Conservation (phyloP, 2,113 vertebrate species). For the Pantherophis guttatus region DNA sequence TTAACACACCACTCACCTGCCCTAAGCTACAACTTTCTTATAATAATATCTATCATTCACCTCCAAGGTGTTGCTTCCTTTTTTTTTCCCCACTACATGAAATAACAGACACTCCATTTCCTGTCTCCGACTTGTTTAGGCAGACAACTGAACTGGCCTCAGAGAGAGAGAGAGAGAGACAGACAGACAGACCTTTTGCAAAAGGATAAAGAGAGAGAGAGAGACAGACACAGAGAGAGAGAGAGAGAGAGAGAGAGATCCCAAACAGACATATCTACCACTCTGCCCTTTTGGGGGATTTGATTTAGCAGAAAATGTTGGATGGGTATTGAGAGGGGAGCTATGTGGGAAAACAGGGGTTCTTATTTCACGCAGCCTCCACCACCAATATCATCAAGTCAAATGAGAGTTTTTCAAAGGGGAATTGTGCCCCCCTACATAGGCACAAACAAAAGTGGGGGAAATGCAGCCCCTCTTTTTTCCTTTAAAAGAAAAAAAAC, state of each 20-base stretch:
- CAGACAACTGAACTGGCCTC: constrained; percentile 47
- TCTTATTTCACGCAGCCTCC: not conserved
- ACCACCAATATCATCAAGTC: not conserved
- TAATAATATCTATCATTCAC: constrained; percentile 81
- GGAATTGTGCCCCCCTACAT: not conserved
- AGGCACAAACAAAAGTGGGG: not conserved
- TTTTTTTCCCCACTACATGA: constrained; percentile 57
- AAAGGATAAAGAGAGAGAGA: not conserved
- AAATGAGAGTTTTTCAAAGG: not conserved
- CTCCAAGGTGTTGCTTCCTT: constrained; percentile 72
- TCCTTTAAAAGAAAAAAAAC: not conserved
- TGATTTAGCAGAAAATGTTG: not conserved
- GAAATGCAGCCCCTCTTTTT: not conserved
- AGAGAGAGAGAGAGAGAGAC: not conserved
- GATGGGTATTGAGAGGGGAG: not conserved
- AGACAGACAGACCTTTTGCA: not conserved
- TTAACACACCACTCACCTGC: constrained; percentile 82
- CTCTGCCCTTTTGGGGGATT: not conserved
- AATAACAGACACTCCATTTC: constrained; percentile 68
- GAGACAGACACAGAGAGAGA: not conserved
- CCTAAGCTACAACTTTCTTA: constrained; percentile 78
- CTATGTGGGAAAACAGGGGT: not conserved
- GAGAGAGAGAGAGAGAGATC: constrained; percentile 46
- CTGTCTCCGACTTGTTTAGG: constrained; percentile 50
- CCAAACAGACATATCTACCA: not conserved